Conservation (phyloP, 1,140 invertebrate genomes). For the Ips nitidus region DNA sequence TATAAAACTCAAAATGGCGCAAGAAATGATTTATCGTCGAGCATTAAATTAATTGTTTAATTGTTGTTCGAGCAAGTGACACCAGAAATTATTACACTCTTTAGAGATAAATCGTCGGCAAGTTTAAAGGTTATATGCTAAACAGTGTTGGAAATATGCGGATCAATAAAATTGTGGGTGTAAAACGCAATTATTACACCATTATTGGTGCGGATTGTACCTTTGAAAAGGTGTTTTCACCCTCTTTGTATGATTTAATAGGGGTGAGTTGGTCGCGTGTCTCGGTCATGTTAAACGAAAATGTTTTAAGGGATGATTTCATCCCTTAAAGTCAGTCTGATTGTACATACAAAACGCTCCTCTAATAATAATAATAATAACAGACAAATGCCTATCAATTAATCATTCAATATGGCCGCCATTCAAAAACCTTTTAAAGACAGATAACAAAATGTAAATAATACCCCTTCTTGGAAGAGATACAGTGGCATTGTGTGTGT, state of each 20-base stretch:
- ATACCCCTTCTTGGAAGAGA: slow-evolving; percentile 23
- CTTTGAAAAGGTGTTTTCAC: too few relatives aligned
- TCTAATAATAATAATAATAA: slow-evolving; percentile 6
- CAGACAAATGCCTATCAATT: slow-evolving; percentile 25
- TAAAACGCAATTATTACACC: neutral
- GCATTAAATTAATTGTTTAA: slow-evolving; percentile 23
- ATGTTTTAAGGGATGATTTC: too few relatives aligned
- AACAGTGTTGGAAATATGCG: slow-evolving; percentile 11
- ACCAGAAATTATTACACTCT: slow-evolving; percentile 11
- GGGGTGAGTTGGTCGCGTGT: too few relatives aligned
- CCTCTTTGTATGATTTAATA: too few relatives aligned
- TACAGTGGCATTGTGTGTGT: slow-evolving; percentile 18
- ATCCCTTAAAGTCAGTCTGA: too few relatives aligned
- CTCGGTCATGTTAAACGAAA: too few relatives aligned
- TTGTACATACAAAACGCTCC: too few relatives aligned
- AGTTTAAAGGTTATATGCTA: slow-evolving; percentile 25
- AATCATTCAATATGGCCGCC: slow-evolving; percentile 17
- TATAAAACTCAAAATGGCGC: too few relatives aligned
- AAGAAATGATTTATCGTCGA: neutral
- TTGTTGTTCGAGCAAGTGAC: slow-evolving; percentile 17
- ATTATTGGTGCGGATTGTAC: too few relatives aligned
- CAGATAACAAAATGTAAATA: slow-evolving; percentile 28
- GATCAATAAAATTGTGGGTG: neutral
- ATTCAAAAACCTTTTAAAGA: slow-evolving; percentile 10
- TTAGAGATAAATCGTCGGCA: slow-evolving; percentile 8